Evolutionary conservation across 2,888 invertebrate species (phyloP).

Genomic region (Apamea monoglypha): DNA sequence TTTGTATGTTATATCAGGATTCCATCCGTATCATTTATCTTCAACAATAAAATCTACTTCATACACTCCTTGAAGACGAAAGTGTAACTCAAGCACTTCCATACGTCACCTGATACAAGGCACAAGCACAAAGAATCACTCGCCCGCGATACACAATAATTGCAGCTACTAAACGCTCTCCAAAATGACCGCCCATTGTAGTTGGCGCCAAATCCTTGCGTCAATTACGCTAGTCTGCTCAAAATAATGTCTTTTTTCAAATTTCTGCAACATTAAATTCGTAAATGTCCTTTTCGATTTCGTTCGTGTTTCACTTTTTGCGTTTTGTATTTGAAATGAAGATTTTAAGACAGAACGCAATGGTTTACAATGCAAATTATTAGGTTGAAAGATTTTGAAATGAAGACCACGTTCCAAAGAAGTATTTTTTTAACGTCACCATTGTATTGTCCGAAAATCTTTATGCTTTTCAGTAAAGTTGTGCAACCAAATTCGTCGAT

Average conservation of each 20-base stretch:
- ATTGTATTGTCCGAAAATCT: not conserved
- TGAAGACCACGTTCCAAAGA: constrained; percentile 21
- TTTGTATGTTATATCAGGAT: too few species aligned
- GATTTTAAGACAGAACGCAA: constrained; percentile 11
- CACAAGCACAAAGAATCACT: constrained; percentile 48
- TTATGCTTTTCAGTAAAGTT: not conserved
- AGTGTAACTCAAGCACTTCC: constrained; percentile 61
- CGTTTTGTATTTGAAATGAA: constrained; percentile 37
- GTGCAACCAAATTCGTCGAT: not conserved
- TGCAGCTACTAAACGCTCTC: constrained; percentile 60
- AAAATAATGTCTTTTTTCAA: constrained; percentile 50
- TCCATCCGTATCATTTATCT: constrained; percentile 26
- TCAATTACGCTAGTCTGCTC: constrained; percentile 59
- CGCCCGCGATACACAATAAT: constrained; percentile 55
- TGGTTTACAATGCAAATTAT: constrained; percentile 38
- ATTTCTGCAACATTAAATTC: constrained; percentile 64
- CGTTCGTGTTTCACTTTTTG: constrained; percentile 60
- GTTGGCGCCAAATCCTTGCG: constrained; percentile 68
- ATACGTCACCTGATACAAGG: constrained; percentile 54
- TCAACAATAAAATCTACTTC: constrained; percentile 27
- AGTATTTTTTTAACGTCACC: not conserved
- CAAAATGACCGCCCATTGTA: constrained; percentile 60
- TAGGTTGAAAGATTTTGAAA: constrained; percentile 55
- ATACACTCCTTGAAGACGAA: constrained; percentile 41
- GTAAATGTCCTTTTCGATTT: constrained; percentile 59